Conservation (phyloP, 2,113 vertebrate genomes). For the Murina feae region DNA sequence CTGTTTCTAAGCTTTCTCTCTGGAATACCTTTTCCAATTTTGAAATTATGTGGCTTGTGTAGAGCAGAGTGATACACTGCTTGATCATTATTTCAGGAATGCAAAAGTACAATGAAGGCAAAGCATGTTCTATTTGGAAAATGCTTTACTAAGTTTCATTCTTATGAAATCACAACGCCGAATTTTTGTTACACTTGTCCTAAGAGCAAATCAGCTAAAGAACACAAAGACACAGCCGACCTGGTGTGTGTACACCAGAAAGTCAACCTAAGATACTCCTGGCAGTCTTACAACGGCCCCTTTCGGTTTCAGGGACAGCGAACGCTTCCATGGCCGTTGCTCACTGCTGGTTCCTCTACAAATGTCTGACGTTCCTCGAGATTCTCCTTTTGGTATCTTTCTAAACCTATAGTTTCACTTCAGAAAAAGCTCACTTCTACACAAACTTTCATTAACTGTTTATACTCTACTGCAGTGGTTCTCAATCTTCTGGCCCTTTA, state of each 20-base stretch:
- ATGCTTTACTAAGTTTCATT: background rate
- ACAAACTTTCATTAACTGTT: background rate
- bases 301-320: background rate
- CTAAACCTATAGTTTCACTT: background rate
- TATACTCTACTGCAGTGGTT: background rate
- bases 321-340: fast-evolving
- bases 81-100: background rate
- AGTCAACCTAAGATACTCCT: too few relatives aligned
- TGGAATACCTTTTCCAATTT: background rate
- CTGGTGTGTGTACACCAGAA: background rate
- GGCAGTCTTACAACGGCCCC: background rate
- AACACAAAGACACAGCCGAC: background rate
- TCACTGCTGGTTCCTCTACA: background rate
- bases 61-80: background rate
- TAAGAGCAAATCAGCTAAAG: background rate
- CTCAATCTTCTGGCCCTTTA: too few relatives aligned
- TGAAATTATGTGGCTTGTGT: background rate
- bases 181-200: slow-evolving; percentile 8
- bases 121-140: background rate
- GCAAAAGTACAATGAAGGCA: background rate
- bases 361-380: background rate
- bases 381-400: background rate
- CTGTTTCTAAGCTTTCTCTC: background rate
- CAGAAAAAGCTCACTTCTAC: background rate
- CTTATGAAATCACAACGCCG: background rate